Base-by-base conservation (phyloP, 2,888 invertebrate genomes). In the Archips crataeganus region DNA sequence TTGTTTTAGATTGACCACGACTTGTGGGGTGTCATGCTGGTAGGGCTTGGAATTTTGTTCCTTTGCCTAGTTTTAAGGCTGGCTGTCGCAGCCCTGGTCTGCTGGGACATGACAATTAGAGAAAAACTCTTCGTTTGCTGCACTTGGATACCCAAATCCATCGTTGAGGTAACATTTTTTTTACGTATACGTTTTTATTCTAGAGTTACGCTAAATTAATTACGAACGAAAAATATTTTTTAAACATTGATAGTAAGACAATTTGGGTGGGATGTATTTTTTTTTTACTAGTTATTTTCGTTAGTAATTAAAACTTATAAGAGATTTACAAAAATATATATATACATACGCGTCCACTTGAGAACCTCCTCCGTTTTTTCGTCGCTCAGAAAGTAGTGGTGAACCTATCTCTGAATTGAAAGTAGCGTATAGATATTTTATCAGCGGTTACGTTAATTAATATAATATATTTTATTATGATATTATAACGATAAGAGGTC, bases 111-210 rank as follows among this genome's bases (percentile, higher is more conserved):
- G 75, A 94, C 90, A 69, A 75, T 93, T 13, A 95, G 93, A 76
- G 96, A 97, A 83, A 94, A 94, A 74, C 75, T 96, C 2, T 97
- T 96, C 81, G 92, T 97, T 23, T 95, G 96, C 72, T 89, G 96
- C 75, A 95, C 96, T 1, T 97, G 97, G 96, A 89, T 96, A 57
- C 96, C 97, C 0, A 97, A 97, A 83, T 96, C 96, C 51, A 96
- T 97, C 71, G 97, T 97, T 0, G 96, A 96, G 95, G 97, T 95
- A 82, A 54, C 4, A 47, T 3, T 2, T 47, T 13, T n/a, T 15
- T 8, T 54, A 23, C 23, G 23, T 15, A 1, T 39, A 6, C 36
- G 6, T 39, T 39, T 39, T 39, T 5, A 39, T 5, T n/a, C 2
- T n/a, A n/a, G 49, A 4, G 13, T n/a, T n/a, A 49, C n/a, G n/a